phyloP scores from a whole-genome alignment of 2,888 invertebrate species.

The Polymixis lichenea region DNA sequence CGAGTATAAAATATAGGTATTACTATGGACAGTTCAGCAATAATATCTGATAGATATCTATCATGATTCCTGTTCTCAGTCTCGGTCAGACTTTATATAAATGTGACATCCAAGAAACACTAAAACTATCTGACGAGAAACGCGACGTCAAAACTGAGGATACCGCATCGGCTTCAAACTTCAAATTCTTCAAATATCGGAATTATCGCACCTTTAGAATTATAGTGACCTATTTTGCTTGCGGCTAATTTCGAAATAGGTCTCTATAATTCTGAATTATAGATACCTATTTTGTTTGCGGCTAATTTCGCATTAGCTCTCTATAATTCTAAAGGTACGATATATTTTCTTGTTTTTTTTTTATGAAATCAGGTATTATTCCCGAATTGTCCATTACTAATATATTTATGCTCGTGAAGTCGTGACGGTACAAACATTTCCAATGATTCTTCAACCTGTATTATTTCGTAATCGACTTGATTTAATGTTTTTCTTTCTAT shows the following conservation, averaged over 20 bases:
- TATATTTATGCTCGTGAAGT: background rate
- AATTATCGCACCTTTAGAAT: too few relatives aligned
- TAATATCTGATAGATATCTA: background rate
- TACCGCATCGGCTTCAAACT: background rate
- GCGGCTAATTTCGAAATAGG: too few relatives aligned
- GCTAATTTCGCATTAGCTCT: too few relatives aligned
- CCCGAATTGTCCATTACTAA: background rate
- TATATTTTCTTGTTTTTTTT: too few relatives aligned
- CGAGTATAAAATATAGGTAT: background rate
- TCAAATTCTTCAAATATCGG: background rate
- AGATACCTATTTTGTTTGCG: background rate
- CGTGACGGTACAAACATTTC: background rate
- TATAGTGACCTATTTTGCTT: too few relatives aligned
- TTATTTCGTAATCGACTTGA: background rate
- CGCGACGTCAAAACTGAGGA: background rate
- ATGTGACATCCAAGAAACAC: background rate
- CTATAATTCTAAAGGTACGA: too few relatives aligned
- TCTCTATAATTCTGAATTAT: too few relatives aligned
- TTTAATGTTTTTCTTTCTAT: conserved; percentile 58
- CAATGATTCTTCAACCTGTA: background rate
- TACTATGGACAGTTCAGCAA: background rate
- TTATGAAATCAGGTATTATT: too few relatives aligned
- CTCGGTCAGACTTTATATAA: background rate
- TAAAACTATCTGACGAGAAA: background rate
- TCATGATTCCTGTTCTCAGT: background rate